phyloP scores from a whole-genome alignment of 2,888 invertebrate species.

The Hemaris fuciformis region DNA sequence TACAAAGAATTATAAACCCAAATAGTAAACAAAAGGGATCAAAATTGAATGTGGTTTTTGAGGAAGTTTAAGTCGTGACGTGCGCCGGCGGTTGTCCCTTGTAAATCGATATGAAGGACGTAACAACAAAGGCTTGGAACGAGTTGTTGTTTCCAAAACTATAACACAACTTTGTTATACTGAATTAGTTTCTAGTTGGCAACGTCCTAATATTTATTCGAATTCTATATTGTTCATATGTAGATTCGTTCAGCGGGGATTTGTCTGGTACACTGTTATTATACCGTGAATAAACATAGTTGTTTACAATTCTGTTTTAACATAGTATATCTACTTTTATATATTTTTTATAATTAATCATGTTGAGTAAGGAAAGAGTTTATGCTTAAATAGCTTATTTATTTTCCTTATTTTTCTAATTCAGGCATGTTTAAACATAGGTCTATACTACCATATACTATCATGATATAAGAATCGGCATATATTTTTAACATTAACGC shows the following conservation, averaged over 20 bases:
- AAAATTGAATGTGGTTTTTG: background rate
- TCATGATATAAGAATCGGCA: too few species aligned
- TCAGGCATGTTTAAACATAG: too few species aligned
- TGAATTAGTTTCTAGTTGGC: conserved; percentile 15
- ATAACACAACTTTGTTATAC: conserved; percentile 14
- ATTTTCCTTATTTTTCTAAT: too few species aligned
- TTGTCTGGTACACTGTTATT: background rate
- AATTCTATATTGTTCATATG: background rate
- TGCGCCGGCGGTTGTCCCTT: conserved; percentile 6
- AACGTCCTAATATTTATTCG: conserved; percentile 14
- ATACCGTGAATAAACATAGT: background rate
- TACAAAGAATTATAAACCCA: background rate
- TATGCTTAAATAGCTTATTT: too few species aligned
- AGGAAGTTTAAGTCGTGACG: background rate
- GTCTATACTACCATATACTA: too few species aligned
- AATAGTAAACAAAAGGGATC: background rate
- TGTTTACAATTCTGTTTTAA: too few species aligned
- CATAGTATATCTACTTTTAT: too few species aligned
- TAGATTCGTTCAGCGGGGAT: background rate
- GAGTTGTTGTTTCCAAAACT: conserved; percentile 14
- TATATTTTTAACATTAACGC: too few species aligned
- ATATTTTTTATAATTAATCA: too few species aligned
- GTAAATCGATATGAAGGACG: conserved; percentile 15
- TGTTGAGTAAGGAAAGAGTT: too few species aligned
- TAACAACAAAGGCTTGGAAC: conserved; percentile 15